phyloP scores from a whole-genome alignment of 2,113 vertebrate species.

The Puffinus mauretanicus region DNA sequence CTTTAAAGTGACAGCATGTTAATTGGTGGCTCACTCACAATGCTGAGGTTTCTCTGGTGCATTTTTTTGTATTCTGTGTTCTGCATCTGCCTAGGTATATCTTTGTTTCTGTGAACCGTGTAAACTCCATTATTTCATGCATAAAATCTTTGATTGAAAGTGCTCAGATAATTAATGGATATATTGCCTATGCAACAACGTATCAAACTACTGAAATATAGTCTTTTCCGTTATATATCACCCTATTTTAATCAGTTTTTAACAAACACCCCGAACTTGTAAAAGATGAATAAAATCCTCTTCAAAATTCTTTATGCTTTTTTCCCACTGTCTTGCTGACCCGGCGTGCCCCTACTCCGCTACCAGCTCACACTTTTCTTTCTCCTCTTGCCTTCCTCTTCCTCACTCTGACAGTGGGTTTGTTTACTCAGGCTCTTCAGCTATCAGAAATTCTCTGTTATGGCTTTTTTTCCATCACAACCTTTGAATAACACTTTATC shows the following conservation, averaged over 20 bases:
- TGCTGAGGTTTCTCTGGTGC: background rate
- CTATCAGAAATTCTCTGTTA: conserved; percentile 17
- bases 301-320: background rate
- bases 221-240: background rate
- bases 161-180: background rate
- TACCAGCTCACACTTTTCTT: background rate
- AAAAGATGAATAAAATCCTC: background rate
- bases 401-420: background rate
- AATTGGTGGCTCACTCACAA: background rate
- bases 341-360: background rate
- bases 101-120: background rate
- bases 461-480: background rate
- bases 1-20: background rate
- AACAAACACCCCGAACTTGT: background rate
- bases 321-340: background rate
- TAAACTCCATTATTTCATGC: background rate
- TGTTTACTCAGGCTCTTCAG: background rate
- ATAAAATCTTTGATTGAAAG: background rate
- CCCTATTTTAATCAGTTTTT: background rate
- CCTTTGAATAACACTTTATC: background rate
- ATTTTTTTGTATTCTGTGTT: background rate
- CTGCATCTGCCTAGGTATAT: background rate
- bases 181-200: background rate
- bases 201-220: background rate
- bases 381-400: background rate